A percentile compares a stretch with the other conserved stretches of the same genome.
These are phyloP conservation scores for Dromius quadrimaculatus DNA, from an alignment of 2,888 invertebrate genomes.

Conservation along the genomic window DNA sequence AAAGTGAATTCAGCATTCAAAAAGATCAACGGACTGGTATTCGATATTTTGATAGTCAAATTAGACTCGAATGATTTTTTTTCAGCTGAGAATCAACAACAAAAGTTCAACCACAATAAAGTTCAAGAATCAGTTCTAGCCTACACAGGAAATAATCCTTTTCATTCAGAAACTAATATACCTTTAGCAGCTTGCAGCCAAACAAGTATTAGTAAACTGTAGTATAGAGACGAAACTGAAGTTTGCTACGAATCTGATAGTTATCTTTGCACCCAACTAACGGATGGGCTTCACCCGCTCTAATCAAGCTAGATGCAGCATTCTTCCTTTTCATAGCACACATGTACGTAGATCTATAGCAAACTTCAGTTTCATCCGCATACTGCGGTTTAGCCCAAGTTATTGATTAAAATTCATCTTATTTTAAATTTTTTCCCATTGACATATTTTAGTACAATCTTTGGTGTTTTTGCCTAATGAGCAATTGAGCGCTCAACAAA, in stretches of 20 bases:
- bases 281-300: too few relatives aligned
- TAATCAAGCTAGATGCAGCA: too few relatives aligned
- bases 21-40: neutral
- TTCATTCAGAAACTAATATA: slow-evolving; percentile 16
- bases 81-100: neutral
- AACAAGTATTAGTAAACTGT: slow-evolving; percentile 55
- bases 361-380: too few relatives aligned
- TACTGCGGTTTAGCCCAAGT: too few relatives aligned
- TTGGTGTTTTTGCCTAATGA: neutral
- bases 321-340: slow-evolving; percentile 44
- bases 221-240: slow-evolving; percentile 32
- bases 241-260: too few relatives aligned
- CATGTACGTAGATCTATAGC: too few relatives aligned
- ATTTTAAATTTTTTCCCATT: slow-evolving; percentile 53
- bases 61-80: neutral
- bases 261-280: too few relatives aligned
- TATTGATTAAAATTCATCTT: slow-evolving; percentile 54
- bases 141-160: slow-evolving; percentile 12
- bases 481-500: neutral
- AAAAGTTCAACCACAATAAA: neutral
- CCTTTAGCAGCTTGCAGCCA: slow-evolving; percentile 9
- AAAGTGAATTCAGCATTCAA: slow-evolving; percentile 2
- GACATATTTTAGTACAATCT: neutral
- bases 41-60: neutral
- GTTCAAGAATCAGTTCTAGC: neutral